Percentiles rank a stretch among this genome's conserved stretches.
Evolutionary conservation across 2,888 invertebrate genomes (phyloP).

Genomic region (Schrankia costaestrigalis): DNA sequence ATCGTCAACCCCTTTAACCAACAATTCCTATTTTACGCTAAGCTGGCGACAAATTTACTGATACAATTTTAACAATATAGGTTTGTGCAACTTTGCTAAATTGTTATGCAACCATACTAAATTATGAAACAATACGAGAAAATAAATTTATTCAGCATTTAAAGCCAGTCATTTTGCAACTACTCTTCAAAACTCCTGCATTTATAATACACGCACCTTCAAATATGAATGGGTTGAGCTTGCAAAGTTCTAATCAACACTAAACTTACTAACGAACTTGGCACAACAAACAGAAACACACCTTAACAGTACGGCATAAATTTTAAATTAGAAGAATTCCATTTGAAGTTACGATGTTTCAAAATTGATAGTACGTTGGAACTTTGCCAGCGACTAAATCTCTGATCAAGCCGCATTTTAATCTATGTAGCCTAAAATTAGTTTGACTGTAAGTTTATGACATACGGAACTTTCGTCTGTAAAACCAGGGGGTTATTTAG

Average conservation of each 20-base stretch:
- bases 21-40: too few relatives aligned
- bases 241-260: constrained; percentile 10
- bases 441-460: constrained; percentile 28
- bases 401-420: constrained; percentile 32
- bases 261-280: rapidly evolving
- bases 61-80: too few relatives aligned
- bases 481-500: too few relatives aligned
- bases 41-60: too few relatives aligned
- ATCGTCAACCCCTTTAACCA: too few relatives aligned
- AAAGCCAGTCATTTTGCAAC: constrained; percentile 15
- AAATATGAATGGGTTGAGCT: constrained; percentile 26
- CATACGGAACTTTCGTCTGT: constrained; percentile 22
- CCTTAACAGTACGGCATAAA: too few relatives aligned
- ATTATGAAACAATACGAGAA: constrained; percentile 6
- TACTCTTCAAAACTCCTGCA: constrained; percentile 23
- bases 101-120: too few relatives aligned
- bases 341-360: constrained; percentile 3
- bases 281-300: too few relatives aligned
- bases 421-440: constrained; percentile 31
- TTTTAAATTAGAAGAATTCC: background rate
- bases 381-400: constrained; percentile 30
- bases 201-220: constrained; percentile 29
- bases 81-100: too few relatives aligned
- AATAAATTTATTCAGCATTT: constrained; percentile 14
- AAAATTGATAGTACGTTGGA: constrained; percentile 18